Conservation (phyloP, 30 jellyfish, hydroid and myxozoan genomes). For the Aurelia coerulea region DNA sequence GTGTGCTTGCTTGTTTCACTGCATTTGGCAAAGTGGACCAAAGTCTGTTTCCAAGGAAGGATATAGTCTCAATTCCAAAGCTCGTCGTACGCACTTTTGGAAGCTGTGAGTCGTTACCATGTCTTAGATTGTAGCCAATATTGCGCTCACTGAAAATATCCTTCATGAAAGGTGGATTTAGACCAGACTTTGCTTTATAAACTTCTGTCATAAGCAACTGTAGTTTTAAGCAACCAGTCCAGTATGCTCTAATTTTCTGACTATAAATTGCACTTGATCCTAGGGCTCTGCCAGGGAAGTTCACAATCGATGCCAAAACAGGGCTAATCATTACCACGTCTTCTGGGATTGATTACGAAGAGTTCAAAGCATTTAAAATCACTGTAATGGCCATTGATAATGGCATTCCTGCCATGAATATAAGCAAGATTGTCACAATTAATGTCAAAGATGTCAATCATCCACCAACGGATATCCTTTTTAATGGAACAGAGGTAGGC, state of each 20-base stretch:
- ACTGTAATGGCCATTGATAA: slow-evolving; percentile 75
- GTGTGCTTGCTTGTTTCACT: too few relatives aligned
- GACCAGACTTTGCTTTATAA: too few relatives aligned
- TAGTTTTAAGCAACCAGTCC: too few relatives aligned
- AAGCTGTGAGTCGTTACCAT: too few relatives aligned
- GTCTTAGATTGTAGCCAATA: too few relatives aligned
- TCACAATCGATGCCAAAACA: slow-evolving; percentile 49
- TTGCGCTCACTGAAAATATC: too few relatives aligned
- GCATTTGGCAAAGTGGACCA: too few relatives aligned
- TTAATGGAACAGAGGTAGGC: slow-evolving; percentile 47
- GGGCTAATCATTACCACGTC: slow-evolving; percentile 42
- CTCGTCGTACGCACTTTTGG: too few relatives aligned
- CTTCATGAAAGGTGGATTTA: too few relatives aligned
- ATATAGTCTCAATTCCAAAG: too few relatives aligned
- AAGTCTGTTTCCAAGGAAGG: too few relatives aligned
- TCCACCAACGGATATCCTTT: slow-evolving; percentile 78
- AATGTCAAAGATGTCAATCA: slow-evolving; percentile 71
- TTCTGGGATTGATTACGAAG: slow-evolving; percentile 63
- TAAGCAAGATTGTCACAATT: slow-evolving; percentile 46
- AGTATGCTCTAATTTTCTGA: not conserved
- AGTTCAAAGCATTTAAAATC: slow-evolving; percentile 21
- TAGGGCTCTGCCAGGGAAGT: slow-evolving; percentile 21
- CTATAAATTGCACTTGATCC: not conserved
- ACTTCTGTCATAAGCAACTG: too few relatives aligned
- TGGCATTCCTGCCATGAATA: slow-evolving; percentile 64